These are phyloP conservation scores for Chiroxiphia lanceolata DNA, from an alignment of 2,797 vertebrate species.

Conservation along the genomic window DNA sequence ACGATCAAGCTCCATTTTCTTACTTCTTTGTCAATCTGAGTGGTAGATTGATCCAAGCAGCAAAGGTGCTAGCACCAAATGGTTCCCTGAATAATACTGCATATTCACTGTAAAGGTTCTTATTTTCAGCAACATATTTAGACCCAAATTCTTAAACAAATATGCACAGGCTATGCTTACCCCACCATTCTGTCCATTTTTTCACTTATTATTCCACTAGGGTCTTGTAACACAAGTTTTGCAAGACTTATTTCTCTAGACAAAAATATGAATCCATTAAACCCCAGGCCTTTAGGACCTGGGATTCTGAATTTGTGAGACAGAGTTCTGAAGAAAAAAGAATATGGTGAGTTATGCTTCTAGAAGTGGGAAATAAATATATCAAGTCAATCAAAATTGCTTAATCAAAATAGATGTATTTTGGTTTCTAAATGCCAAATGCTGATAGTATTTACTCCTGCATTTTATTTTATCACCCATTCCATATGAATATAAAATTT, in stretches of 20 bases:
- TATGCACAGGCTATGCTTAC: background rate
- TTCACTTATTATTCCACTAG: background rate
- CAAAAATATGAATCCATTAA: background rate
- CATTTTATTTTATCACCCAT: background rate
- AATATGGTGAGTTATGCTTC: background rate
- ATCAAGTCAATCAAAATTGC: background rate
- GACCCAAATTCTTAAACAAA: background rate
- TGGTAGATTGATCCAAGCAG: background rate
- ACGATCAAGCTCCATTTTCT: background rate
- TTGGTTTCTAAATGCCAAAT: background rate
- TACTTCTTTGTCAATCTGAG: background rate
- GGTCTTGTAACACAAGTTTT: background rate
- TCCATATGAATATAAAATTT: background rate
- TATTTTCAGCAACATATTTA: background rate
- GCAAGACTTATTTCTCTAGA: background rate
- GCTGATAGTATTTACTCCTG: background rate
- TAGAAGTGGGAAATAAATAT: background rate
- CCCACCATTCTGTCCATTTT: background rate
- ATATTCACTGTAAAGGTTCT: background rate
- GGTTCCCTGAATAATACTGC: background rate
- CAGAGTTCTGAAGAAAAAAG: background rate
- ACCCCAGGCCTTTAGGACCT: background rate
- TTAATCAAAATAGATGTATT: background rate
- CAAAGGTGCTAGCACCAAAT: background rate
- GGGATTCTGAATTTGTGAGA: background rate